Evolutionary conservation across 2,113 vertebrate genomes (phyloP).

Genomic region (Tragelaphus buxtoni): DNA sequence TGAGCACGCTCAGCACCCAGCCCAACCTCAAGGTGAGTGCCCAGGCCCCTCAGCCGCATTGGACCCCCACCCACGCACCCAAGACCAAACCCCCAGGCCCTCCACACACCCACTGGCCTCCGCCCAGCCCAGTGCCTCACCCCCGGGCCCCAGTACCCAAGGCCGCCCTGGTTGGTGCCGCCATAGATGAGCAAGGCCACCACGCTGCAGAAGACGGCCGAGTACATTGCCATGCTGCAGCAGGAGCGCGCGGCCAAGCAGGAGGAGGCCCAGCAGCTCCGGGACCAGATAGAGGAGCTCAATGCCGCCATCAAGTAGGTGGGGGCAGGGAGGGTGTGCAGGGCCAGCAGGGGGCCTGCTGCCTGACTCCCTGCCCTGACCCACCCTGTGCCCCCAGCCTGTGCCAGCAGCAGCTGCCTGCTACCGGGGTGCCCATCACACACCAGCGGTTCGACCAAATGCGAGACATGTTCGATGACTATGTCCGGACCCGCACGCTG

Average conservation of each 20-base stretch:
- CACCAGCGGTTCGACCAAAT: conserved; percentile 95
- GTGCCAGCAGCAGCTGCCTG: conserved; percentile 95
- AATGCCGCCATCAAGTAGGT: conserved; percentile 93
- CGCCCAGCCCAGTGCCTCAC: background rate
- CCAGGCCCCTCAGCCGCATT: background rate
- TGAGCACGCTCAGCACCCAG: conserved; percentile 92
- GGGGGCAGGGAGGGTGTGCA: fast-evolving
- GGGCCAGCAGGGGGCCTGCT: background rate
- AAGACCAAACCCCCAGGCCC: background rate
- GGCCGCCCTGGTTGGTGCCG: background rate
- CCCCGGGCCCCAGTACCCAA: background rate
- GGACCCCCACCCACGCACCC: background rate
- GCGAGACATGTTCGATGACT: conserved; percentile 94
- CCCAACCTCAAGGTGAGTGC: conserved; percentile 91
- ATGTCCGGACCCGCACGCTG: conserved; percentile 89
- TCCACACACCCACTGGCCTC: background rate
- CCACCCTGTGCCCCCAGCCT: conserved; percentile 71
- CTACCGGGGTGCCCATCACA: conserved; percentile 94
- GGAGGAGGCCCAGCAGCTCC: conserved; percentile 91
- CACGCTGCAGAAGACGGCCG: conserved; percentile 94
- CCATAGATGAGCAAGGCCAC: conserved; percentile 95
- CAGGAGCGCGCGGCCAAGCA: conserved; percentile 92
- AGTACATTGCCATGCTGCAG: conserved; percentile 96
- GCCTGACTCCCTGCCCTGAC: background rate
- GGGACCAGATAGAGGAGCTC: conserved; percentile 91